Percentiles rank a stretch among this genome's conserved stretches.
Evolutionary conservation across 2,113 vertebrate species (phyloP).

Genomic region (Nicator chloris): DNA sequence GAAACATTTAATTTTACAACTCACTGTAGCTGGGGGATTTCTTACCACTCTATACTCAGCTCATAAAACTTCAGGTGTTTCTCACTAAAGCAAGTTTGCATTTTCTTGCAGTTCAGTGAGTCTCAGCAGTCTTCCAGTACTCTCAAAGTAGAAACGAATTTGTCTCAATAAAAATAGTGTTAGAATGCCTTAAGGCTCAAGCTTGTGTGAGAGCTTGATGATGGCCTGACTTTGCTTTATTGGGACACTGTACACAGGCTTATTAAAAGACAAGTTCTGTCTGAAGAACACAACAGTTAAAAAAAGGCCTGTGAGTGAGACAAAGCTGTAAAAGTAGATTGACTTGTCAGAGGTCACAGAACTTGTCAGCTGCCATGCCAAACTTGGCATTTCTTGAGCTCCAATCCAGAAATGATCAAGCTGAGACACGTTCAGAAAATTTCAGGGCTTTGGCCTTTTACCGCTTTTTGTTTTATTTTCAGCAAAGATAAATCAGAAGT

Average conservation of each 20-base stretch:
- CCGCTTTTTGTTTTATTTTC: neutral
- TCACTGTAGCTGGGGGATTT: neutral
- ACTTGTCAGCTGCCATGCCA: neutral
- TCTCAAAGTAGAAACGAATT: neutral
- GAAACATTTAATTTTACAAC: neutral
- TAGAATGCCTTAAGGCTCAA: neutral
- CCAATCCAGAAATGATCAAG: neutral
- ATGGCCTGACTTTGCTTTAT: neutral
- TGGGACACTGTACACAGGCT: neutral
- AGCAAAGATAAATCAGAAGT: neutral
- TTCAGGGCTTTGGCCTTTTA: neutral
- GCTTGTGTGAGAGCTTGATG: neutral
- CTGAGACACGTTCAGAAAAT: neutral
- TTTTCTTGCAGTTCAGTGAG: neutral
- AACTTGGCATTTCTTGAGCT: neutral
- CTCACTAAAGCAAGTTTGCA: neutral
- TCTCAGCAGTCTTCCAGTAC: neutral
- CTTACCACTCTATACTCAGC: neutral
- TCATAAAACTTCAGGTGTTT: neutral
- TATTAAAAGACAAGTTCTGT: neutral
- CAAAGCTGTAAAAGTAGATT: neutral
- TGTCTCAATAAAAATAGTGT: neutral
- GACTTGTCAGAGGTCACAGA: neutral
- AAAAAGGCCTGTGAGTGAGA: neutral
- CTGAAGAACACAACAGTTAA: neutral